Evolutionary conservation across 2,113 vertebrate species (phyloP).

Genomic region (Arvicanthis niloticus): DNA sequence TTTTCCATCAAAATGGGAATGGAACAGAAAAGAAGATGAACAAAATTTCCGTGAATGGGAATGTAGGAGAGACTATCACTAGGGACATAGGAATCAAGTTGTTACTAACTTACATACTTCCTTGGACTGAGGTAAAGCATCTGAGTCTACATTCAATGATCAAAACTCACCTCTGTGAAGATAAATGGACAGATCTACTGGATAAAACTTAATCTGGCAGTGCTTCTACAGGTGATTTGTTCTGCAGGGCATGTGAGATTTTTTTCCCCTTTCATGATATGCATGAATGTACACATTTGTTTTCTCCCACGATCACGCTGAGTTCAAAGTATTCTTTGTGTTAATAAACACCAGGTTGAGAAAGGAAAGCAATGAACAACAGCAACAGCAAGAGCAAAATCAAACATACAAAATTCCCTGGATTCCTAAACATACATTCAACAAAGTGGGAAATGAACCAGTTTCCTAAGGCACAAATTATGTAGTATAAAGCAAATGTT

Average conservation of each 20-base stretch:
- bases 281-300: background rate
- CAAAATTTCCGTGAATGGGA: background rate
- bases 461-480: background rate
- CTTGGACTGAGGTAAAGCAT: background rate
- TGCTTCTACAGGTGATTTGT: background rate
- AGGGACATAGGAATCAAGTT: background rate
- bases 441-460: background rate
- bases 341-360: background rate
- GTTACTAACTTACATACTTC: background rate
- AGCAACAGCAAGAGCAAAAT: background rate
- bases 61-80: accelerated
- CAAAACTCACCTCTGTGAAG: background rate
- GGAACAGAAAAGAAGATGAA: background rate
- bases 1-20: background rate
- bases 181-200: background rate
- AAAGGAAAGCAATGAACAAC: background rate
- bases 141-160: too few species aligned
- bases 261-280: background rate
- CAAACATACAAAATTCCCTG: background rate
- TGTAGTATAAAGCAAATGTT: background rate
- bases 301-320: background rate
- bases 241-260: background rate
- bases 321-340: slow-evolving; percentile 37
- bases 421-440: background rate
- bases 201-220: background rate